A percentile compares a stretch with the other conserved stretches of the same genome.
These are phyloP conservation scores for Aviceda subcristata DNA, from an alignment of 2,113 vertebrate species.

Conservation along the genomic window DNA sequence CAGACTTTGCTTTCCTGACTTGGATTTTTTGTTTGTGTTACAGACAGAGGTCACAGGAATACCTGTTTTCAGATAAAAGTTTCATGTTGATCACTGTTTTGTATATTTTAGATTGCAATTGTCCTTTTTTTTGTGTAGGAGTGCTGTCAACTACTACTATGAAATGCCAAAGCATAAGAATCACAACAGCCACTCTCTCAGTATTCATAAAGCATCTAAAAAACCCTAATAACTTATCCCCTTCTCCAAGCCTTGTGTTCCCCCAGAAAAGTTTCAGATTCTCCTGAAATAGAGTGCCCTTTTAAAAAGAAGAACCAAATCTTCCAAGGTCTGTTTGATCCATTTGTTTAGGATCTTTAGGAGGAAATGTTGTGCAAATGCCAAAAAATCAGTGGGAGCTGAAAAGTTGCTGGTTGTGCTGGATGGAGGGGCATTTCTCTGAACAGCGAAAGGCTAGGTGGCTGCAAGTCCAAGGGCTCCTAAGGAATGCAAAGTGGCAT, in stretches of 20 bases:
- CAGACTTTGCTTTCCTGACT: not conserved
- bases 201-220: not conserved
- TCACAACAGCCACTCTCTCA: not conserved
- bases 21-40: not conserved
- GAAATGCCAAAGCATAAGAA: not conserved
- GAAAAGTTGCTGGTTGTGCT: not conserved
- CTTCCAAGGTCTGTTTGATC: not conserved
- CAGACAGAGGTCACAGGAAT: not conserved
- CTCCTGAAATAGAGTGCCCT: not conserved
- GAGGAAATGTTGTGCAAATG: not conserved
- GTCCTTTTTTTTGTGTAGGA: not conserved
- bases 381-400: not conserved
- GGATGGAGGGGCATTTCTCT: not conserved
- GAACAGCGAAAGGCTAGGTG: not conserved
- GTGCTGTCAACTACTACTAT: not conserved
- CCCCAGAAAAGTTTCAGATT: not conserved
- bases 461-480: not conserved
- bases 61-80: not conserved
- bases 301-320: not conserved
- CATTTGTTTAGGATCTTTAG: not conserved
- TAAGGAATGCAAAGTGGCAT: not conserved
- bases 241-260: not conserved
- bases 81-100: not conserved
- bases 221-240: accelerated
- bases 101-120: not conserved